Conservation (phyloP, 2,888 invertebrate genomes). For the Ophion ellenae region DNA sequence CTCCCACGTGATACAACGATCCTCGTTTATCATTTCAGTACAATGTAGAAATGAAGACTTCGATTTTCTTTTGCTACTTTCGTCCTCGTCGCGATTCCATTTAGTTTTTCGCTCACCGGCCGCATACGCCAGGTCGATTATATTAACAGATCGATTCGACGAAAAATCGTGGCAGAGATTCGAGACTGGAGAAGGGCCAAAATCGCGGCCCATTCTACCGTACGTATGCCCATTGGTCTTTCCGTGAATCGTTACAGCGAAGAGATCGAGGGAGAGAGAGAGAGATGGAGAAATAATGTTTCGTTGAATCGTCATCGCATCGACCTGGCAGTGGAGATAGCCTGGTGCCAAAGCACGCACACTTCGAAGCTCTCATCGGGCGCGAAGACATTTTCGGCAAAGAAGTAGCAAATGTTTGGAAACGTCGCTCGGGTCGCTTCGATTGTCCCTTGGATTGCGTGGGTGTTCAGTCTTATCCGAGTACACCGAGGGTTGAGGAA, state of each 20-base stretch:
- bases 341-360: constrained; percentile 21
- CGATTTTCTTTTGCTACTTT: neutral
- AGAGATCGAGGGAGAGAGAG: neutral
- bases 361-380: neutral
- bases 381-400: neutral
- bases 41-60: neutral
- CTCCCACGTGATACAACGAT: neutral
- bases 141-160: neutral
- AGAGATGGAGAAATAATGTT: constrained; percentile 20
- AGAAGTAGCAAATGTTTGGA: neutral
- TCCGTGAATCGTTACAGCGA: neutral
- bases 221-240: constrained; percentile 14
- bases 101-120: neutral
- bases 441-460: neutral
- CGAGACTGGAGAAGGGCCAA: neutral
- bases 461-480: neutral
- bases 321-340: constrained; percentile 53
- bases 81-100: neutral
- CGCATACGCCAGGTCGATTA: neutral
- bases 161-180: neutral
- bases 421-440: neutral
- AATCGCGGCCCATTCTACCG: neutral
- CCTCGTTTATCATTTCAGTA: constrained; percentile 2
- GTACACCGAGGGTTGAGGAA: neutral
- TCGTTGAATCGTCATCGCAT: constrained; percentile 23